A percentile compares a stretch with the other conserved stretches of the same genome.
phyloP scores from a whole-genome alignment of 30 jellyfish, hydroid and myxozoan species.

The Pelagia noctiluca region DNA sequence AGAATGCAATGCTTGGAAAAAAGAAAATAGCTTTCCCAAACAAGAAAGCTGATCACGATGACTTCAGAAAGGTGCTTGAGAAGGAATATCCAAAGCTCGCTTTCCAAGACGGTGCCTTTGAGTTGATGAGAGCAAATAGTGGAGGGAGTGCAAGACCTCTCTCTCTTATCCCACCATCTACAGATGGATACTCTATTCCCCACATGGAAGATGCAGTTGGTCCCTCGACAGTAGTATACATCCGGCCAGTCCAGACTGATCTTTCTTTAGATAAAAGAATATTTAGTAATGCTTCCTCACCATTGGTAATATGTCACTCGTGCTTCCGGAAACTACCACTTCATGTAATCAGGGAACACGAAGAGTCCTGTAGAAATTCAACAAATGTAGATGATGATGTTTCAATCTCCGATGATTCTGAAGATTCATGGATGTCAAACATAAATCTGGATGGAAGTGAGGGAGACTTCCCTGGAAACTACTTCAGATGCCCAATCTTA shows the following conservation, averaged over 20 bases:
- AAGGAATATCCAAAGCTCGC: slow-evolving; percentile 7
- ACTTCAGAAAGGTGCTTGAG: not conserved
- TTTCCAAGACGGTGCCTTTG: slow-evolving; percentile 23
- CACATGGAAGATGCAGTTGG: not conserved
- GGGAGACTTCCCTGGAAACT: too few relatives aligned
- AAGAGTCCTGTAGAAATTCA: not conserved
- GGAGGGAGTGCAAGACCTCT: not conserved
- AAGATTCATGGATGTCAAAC: too few relatives aligned
- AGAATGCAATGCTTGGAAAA: slow-evolving; percentile 4
- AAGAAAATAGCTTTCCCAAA: slow-evolving; percentile 18
- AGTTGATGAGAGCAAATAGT: slow-evolving; percentile 9
- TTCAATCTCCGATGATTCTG: too few relatives aligned
- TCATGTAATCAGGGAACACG: not conserved
- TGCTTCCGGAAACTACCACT: not conserved
- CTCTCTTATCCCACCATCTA: not conserved
- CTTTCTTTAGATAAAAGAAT: not conserved
- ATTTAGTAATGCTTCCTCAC: not conserved
- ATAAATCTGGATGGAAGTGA: too few relatives aligned
- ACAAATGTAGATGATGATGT: not conserved
- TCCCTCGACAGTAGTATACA: not conserved
- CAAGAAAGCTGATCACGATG: slow-evolving; percentile 23
- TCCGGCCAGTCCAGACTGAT: slow-evolving; percentile 3
- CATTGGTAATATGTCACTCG: not conserved
- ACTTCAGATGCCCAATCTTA: too few relatives aligned
- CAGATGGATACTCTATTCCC: not conserved